Evolutionary conservation across 2,113 vertebrate genomes (phyloP), one percentile per base, ranked within the genome.

Genomic region (Erpornis zantholeuca): DNA sequence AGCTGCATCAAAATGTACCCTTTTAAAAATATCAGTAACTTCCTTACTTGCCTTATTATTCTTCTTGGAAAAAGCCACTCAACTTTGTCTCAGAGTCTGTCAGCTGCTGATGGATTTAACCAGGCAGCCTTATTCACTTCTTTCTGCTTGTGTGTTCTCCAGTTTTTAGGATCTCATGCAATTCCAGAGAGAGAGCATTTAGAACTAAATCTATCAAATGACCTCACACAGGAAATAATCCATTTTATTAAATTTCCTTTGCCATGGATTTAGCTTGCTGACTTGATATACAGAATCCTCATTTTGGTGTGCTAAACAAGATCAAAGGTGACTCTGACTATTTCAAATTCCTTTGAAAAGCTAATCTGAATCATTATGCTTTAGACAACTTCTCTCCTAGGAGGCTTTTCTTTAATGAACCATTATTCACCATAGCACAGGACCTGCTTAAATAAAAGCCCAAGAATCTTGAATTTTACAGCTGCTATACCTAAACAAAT

Each of bases 261-360:
- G 57, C 50, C 31, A 35, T 25, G 61, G 85, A 72, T 94, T 94
- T 90, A 87, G 42, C 59, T 90, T 36, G 35, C 38, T 77, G 59
- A 72, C 36, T 92, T 92, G 56, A 88, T 92, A 77, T 29, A 94
- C 44, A 92, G 66, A 89, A 84, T 93, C 66, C 63, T 86, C 66
- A 57, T 92, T 94, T 89, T 96, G 64, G 70, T 82, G 19, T 70
- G 82, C 91, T 92, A 95, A 95, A 94, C 77, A 95, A 96, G 97
- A 96, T 95, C 95, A 97, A 96, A 96, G 88, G 66, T 97, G 93
- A 63, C 28, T 80, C 71, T 91, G 54, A 87, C 73, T 91, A 71
- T 87, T 87, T 70, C 59, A 80, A 81, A 71, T 92, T 92, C 70
- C 49, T 92, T 94, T 96, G 88, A 96, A 95, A 94, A 97, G 50